phyloP scores from a whole-genome alignment of 2,113 vertebrate species.

The Malurus melanocephalus region DNA sequence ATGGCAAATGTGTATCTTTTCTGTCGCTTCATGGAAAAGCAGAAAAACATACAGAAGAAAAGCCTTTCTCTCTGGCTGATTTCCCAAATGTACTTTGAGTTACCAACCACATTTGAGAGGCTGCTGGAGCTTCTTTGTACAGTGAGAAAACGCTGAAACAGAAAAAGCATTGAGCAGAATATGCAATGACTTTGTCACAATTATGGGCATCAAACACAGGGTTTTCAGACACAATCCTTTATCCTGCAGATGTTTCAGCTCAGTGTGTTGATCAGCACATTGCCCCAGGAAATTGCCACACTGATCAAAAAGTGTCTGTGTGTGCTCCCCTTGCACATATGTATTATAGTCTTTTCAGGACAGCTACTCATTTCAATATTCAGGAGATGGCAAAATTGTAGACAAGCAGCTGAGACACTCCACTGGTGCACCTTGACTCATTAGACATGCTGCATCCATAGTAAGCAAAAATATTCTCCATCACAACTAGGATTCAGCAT shows the following conservation, averaged over 20 bases:
- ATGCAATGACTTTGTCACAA: slow-evolving; percentile 57
- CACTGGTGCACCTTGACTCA: background rate
- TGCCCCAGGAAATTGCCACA: slow-evolving; percentile 44
- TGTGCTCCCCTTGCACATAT: background rate
- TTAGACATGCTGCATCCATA: background rate
- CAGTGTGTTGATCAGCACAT: slow-evolving; percentile 44
- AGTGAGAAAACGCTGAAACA: slow-evolving; percentile 43
- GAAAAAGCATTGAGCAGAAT: slow-evolving; percentile 35
- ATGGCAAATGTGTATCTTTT: slow-evolving; percentile 12
- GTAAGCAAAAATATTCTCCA: background rate
- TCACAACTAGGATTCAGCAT: background rate
- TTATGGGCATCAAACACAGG: slow-evolving; percentile 50
- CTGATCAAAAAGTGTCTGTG: slow-evolving; percentile 30
- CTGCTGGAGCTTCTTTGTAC: slow-evolving; percentile 48
- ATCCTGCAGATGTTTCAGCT: slow-evolving; percentile 49
- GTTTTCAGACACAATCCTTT: slow-evolving; percentile 53
- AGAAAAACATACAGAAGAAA: slow-evolving; percentile 45
- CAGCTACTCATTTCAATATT: background rate
- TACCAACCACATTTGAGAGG: slow-evolving; percentile 43
- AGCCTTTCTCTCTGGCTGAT: slow-evolving; percentile 54
- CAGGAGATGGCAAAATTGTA: background rate
- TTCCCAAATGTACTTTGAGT: slow-evolving; percentile 52
- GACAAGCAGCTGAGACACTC: background rate
- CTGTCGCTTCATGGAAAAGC: background rate
- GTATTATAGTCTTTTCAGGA: background rate